Conservation (phyloP, 2,888 invertebrate genomes). For the Linhomoeus sp. region DNA sequence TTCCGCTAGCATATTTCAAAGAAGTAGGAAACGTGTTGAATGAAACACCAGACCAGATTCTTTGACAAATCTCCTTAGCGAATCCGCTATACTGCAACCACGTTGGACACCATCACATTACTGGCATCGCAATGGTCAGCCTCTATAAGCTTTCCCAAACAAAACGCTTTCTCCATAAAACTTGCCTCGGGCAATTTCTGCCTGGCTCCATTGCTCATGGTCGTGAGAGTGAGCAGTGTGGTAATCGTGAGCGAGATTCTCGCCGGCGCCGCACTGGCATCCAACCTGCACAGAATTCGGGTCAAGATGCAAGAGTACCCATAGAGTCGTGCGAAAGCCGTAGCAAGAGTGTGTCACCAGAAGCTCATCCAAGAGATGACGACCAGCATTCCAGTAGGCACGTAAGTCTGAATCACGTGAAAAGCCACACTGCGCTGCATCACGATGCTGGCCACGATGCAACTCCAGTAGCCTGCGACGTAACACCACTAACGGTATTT, state of each 20-base stretch:
- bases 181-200: conserved; percentile 25
- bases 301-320: too few relatives aligned
- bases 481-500: too few relatives aligned
- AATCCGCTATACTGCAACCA: background rate
- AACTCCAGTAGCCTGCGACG: conserved; percentile 13
- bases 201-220: conserved; percentile 25
- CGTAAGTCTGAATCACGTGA: conserved; percentile 25
- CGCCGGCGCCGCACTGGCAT: conserved; percentile 24
- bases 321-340: too few relatives aligned
- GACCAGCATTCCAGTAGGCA: conserved; percentile 18
- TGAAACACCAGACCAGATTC: background rate
- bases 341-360: too few relatives aligned
- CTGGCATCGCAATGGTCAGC: too few relatives aligned
- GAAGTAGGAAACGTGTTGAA: background rate
- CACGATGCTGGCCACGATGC: conserved; percentile 13
- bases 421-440: conserved; percentile 22
- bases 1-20: too few relatives aligned
- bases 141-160: too few relatives aligned
- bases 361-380: conserved; percentile 4
- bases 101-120: too few relatives aligned
- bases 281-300: too few relatives aligned
- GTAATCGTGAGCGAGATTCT: conserved; percentile 25
- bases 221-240: conserved; percentile 23
- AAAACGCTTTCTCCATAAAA: background rate
- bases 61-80: background rate